Evolutionary conservation across 2,113 vertebrate genomes (phyloP).

Genomic region (Sula dactylatra): DNA sequence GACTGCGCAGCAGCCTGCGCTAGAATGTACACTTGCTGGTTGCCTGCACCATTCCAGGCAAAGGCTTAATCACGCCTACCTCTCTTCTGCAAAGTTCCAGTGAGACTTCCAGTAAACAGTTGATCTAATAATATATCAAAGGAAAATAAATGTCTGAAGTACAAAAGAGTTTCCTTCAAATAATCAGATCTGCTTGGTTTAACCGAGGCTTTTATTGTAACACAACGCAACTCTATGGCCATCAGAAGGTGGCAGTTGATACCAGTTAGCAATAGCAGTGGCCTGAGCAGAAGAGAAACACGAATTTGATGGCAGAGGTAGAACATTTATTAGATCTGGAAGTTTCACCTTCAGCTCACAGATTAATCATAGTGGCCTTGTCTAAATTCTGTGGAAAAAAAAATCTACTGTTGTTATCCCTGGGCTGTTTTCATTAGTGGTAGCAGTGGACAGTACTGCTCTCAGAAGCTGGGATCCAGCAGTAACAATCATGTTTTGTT

Average conservation of each 20-base stretch:
- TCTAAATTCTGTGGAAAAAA: neutral
- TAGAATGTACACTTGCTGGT: neutral
- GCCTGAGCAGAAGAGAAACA: neutral
- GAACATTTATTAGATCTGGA: accelerated
- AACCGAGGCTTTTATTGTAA: neutral
- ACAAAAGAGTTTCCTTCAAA: neutral
- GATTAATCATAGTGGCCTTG: neutral
- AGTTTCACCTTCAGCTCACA: neutral
- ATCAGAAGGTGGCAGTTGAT: accelerated
- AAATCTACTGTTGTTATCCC: neutral
- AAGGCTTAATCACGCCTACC: neutral
- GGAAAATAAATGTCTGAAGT: neutral
- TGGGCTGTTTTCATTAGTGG: neutral
- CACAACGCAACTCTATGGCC: accelerated
- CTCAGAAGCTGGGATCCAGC: neutral
- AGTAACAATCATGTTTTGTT: neutral
- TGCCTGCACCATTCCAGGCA: neutral
- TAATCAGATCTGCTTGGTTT: neutral
- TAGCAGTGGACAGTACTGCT: neutral
- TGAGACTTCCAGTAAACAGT: neutral
- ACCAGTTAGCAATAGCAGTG: neutral
- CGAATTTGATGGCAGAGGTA: neutral
- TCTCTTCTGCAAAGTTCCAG: neutral
- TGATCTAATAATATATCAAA: neutral
- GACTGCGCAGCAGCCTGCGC: neutral